Evolutionary conservation across 2,797 vertebrate genomes (phyloP).

Genomic region (Hyperoplus immaculatus): DNA sequence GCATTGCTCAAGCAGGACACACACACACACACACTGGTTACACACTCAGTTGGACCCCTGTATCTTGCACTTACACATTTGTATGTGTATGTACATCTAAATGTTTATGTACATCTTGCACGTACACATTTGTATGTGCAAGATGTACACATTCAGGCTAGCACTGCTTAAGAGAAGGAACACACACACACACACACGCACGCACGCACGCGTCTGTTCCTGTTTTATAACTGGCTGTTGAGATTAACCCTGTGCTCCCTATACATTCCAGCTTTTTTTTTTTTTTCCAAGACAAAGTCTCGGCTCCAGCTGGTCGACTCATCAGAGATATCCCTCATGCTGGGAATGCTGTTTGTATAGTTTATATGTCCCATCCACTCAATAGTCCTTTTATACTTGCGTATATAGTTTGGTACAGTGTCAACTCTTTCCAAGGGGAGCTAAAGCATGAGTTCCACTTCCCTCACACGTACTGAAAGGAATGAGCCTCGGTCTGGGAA

Average conservation of each 20-base stretch:
- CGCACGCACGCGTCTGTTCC: conserved; percentile 14
- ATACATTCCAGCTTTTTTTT: conserved; percentile 41
- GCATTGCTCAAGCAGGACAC: conserved; percentile 4
- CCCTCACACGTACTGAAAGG: not conserved
- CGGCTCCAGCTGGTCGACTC: conserved; percentile 7
- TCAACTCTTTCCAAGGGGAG: not conserved
- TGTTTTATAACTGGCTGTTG: conserved; percentile 46
- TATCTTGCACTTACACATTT: not conserved
- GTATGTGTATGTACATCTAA: not conserved
- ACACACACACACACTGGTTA: not conserved
- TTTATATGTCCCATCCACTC: not conserved
- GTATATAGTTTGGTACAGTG: not conserved
- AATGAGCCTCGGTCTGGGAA: not conserved
- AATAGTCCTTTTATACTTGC: not conserved
- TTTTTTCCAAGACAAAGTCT: conserved; percentile 8
- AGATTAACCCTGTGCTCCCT: conserved; percentile 20
- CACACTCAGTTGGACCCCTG: not conserved
- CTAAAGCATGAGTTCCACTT: not conserved
- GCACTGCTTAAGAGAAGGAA: not conserved
- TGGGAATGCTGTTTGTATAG: not conserved
- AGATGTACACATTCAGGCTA: not conserved
- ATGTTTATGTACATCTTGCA: not conserved
- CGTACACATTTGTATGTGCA: not conserved
- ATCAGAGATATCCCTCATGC: not conserved
- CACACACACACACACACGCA: conserved; percentile 13